phyloP scores from a whole-genome alignment of 1,140 invertebrate genomes.

The Thaumatotibia leucotreta region DNA sequence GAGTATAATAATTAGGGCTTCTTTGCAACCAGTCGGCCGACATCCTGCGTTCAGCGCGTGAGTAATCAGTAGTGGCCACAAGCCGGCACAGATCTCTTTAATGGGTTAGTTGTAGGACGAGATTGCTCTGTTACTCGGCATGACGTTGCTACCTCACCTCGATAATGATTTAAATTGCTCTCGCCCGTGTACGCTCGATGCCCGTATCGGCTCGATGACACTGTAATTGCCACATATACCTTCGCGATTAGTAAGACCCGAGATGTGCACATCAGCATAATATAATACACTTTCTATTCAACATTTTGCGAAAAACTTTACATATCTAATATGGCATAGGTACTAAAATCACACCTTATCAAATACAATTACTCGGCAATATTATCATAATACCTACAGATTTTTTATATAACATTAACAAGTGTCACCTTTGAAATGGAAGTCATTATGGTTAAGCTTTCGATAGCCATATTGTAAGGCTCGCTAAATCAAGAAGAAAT shows the following conservation, averaged over 20 bases:
- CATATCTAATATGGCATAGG: too few relatives aligned
- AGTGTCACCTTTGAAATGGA: too few relatives aligned
- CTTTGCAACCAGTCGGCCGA: constrained; percentile 16
- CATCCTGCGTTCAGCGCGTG: constrained; percentile 31
- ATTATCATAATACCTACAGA: too few relatives aligned
- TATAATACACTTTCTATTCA: neutral
- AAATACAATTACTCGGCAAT: too few relatives aligned
- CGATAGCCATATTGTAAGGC: too few relatives aligned
- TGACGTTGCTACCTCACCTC: constrained; percentile 28
- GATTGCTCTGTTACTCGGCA: constrained; percentile 37
- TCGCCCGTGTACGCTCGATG: constrained; percentile 28
- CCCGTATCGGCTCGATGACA: constrained; percentile 28
- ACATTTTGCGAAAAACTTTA: too few relatives aligned
- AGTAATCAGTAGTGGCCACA: constrained; percentile 48
- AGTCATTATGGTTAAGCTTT: too few relatives aligned
- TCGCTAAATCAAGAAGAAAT: too few relatives aligned
- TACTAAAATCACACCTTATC: too few relatives aligned
- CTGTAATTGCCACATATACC: constrained; percentile 32
- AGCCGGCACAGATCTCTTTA: constrained; percentile 34
- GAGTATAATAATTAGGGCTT: constrained; percentile 2
- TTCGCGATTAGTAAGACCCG: neutral
- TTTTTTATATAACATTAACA: too few relatives aligned
- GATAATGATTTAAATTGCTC: constrained; percentile 38
- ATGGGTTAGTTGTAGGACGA: constrained; percentile 25
- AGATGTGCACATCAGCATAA: neutral